Percentiles rank a stretch among this genome's conserved stretches.
phyloP scores from a whole-genome alignment of 1,140 invertebrate species.

The Trichogramma pretiosum region DNA sequence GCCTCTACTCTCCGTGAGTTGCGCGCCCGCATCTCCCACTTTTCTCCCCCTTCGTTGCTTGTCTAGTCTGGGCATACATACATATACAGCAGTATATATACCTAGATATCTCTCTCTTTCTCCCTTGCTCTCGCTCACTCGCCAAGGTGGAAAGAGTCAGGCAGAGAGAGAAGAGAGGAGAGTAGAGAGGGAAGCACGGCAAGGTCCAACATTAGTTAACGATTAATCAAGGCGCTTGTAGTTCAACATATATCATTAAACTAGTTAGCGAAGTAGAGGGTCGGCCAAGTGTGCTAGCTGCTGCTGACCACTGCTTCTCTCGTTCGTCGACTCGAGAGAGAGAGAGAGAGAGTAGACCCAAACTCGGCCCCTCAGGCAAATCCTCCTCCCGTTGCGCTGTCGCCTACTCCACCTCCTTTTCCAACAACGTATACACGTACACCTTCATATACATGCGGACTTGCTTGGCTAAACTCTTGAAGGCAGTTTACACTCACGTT shows the following conservation, averaged over 20 bases:
- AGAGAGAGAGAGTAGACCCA: neutral
- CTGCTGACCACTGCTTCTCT: conserved; percentile 27
- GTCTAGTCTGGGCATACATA: neutral
- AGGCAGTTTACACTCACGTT: conserved; percentile 33
- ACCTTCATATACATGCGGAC: conserved; percentile 38
- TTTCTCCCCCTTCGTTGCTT: conserved; percentile 13
- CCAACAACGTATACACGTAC: conserved; percentile 1
- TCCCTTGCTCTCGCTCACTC: neutral
- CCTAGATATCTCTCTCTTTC: neutral
- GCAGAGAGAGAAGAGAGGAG: no score
- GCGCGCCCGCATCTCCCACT: conserved; percentile 22
- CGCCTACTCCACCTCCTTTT: conserved; percentile 5
- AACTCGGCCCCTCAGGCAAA: neutral
- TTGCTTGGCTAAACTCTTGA: conserved; percentile 43
- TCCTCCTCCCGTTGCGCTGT: neutral
- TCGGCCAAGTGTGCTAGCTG: conserved; percentile 48
- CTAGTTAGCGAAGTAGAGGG: conserved; percentile 49
- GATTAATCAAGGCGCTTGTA: conserved; percentile 49
- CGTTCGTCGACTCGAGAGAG: neutral
- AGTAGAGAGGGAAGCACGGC: conserved; percentile 39
- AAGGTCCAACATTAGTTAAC: conserved; percentile 48
- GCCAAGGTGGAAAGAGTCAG: conserved; percentile 3
- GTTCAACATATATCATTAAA: conserved; percentile 50
- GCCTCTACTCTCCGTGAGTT: conserved; percentile 24
- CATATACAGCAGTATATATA: no score